Conservation (phyloP, 2,888 invertebrate genomes). For the Globia sparganii region DNA sequence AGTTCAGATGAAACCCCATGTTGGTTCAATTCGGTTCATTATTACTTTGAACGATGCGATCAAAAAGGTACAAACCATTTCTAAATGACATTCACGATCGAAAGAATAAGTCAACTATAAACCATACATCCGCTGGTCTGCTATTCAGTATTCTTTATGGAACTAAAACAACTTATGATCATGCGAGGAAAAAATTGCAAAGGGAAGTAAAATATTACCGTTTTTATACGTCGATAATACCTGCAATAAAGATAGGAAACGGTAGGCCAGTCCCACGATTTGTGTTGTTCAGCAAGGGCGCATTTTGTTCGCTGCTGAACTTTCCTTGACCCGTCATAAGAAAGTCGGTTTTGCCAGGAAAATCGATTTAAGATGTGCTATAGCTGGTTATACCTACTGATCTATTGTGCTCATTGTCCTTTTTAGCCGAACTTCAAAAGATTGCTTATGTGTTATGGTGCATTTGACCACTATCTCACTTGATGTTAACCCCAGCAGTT, state of each 20-base stretch:
- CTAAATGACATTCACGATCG: neutral
- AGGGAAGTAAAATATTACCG: conserved; percentile 19
- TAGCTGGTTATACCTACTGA: neutral
- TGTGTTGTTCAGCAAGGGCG: conserved; percentile 70
- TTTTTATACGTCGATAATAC: conserved; percentile 26
- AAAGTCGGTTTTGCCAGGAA: conserved; percentile 12
- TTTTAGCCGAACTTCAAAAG: neutral
- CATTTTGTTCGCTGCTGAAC: conserved; percentile 57
- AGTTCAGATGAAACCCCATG: neutral
- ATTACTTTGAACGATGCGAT: neutral
- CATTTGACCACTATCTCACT: neutral
- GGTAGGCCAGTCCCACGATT: conserved; percentile 61
- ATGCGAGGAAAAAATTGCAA: conserved; percentile 37
- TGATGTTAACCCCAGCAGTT: neutral
- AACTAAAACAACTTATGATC: conserved; percentile 29
- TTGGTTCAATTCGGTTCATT: neutral
- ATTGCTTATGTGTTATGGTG: neutral
- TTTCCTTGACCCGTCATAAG: conserved; percentile 71
- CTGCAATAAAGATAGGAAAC: conserved; percentile 39
- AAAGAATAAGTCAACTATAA: conserved; percentile 13
- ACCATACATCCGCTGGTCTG: conserved; percentile 13
- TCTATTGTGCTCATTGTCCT: neutral
- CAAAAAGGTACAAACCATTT: neutral
- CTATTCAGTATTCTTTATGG: neutral
- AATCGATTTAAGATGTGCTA: conserved; percentile 27